Evolutionary conservation across 2,797 vertebrate species (phyloP), one percentile per base, ranked within the genome.

Genomic region (Pelobates cultripes): DNA sequence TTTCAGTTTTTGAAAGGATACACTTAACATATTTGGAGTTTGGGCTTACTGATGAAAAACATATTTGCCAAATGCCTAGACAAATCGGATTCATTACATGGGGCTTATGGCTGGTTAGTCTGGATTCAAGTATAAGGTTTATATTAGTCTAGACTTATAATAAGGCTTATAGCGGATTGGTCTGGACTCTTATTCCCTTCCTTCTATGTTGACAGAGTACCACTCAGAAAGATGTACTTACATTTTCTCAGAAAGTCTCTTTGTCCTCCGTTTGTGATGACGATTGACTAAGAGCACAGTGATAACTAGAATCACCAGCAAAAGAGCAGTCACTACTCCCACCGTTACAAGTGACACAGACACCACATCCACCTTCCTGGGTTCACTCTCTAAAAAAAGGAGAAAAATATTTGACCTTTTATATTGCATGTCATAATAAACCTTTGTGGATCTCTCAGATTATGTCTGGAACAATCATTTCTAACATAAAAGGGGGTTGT

Each of bases 261-360:
- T 91, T 85, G 96, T 97, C 86, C 94, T 97, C 81, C 91, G 91
- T 43, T 93, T 95, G 87, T 98, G 96, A 85, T 97, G 93, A 4
- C 93, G 94, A 1, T 94, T 95, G 90, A 98, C 92, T 15, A 89
- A 72, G 47, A 97, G 73, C 1, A 97, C 88, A 0, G 95, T 87
- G 63, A 92, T 3, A 10, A 99, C 87, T 78, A 98, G 94, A 6
- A 95, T 63, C 45, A 96, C 82, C 79, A 99, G 90, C 63, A 98
- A 79, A 40, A 92, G 86, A 0, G 86, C 93, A 0, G 95, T 95
- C 4, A 92, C 91, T 0, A 90, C 89, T 0, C 93, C 95, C 10
- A 96, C 89, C 0, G 93, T 91, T 63, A 96, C 89, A 88, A 97
- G 92, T 0, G 95, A 88, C 68, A 92, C 81, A 0, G 90, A 94